Conservation (phyloP, 2,113 vertebrate genomes). For the Microtus ochrogaster region DNA sequence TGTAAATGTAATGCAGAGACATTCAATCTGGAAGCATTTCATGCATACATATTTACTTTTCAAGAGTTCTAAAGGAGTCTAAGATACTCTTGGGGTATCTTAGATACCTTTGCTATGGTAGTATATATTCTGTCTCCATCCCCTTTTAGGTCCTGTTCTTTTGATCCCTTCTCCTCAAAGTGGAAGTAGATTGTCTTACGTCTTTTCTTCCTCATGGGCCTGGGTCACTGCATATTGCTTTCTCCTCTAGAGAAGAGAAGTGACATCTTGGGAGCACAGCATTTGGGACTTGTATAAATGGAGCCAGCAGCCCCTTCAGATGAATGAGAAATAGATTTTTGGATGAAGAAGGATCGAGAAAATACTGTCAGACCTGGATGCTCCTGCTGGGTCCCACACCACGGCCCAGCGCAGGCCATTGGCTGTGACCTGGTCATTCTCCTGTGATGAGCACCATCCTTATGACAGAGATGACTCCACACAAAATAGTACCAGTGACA, state of each 20-base stretch:
- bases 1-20: too few species aligned
- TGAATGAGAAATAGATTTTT: neutral
- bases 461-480: neutral
- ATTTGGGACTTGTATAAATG: accelerated
- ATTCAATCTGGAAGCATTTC: neutral
- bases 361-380: accelerated
- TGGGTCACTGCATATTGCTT: accelerated
- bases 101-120: neutral
- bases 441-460: neutral
- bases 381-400: neutral
- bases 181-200: neutral
- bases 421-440: accelerated
- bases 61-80: neutral
- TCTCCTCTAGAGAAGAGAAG: neutral
- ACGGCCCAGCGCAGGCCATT: neutral
- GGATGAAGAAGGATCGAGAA: neutral
- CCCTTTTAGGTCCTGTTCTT: neutral
- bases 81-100: neutral
- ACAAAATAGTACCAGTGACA: neutral
- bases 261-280: neutral
- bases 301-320: neutral
- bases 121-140: neutral
- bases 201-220: neutral
- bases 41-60: neutral
- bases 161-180: neutral